phyloP scores from a whole-genome alignment of 2,113 vertebrate species.

The Periophthalmus modestus region DNA sequence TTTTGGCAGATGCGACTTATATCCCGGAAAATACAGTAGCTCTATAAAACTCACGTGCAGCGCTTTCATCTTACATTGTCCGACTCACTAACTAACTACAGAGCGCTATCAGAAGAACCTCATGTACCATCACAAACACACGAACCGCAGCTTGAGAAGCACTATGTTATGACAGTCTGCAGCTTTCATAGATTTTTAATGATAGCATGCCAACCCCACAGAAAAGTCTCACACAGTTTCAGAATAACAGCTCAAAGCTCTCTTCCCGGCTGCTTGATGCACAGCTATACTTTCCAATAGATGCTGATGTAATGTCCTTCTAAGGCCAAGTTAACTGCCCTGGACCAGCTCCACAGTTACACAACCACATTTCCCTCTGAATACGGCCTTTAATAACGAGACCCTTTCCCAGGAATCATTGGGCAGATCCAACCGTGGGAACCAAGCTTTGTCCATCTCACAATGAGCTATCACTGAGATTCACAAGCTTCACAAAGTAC shows the following conservation, averaged over 20 bases:
- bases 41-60: too few species aligned
- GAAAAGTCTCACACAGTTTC: background rate
- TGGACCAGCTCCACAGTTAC: background rate
- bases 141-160: too few species aligned
- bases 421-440: background rate
- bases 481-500: background rate
- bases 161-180: too few species aligned
- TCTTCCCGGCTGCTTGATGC: background rate
- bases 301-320: background rate
- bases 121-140: too few species aligned
- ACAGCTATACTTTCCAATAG: background rate
- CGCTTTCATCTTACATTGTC: too few species aligned
- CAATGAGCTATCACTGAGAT: background rate
- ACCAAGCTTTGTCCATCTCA: background rate
- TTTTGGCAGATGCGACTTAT: too few species aligned
- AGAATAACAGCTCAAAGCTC: background rate
- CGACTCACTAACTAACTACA: too few species aligned
- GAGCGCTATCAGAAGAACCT: too few species aligned
- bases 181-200: too few species aligned
- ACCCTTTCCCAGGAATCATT: background rate
- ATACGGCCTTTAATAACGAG: background rate
- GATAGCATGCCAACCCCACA: background rate
- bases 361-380: background rate
- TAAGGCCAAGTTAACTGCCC: background rate
- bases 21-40: too few species aligned